Percentiles rank a stretch among this genome's conserved stretches.
phyloP scores from a whole-genome alignment of 2,113 vertebrate species.

The Actenoides lindsayi region DNA sequence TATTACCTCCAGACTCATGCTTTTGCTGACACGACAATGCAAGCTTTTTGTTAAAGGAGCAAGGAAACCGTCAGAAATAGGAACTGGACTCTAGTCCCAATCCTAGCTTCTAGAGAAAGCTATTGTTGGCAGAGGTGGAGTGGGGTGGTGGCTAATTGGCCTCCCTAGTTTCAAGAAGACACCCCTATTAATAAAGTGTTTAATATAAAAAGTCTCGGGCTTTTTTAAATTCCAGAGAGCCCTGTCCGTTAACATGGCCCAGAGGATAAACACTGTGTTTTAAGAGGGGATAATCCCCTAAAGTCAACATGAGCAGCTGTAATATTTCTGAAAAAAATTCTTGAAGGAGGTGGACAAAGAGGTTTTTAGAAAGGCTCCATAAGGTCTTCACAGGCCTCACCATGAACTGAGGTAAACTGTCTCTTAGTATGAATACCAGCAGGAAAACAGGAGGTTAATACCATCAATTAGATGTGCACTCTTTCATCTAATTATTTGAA shows the following conservation, averaged over 20 bases:
- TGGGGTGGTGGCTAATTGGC: rapidly evolving
- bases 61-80: not conserved
- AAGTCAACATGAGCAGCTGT: not conserved
- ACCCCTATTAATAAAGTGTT: not conserved
- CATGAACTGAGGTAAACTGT: not conserved
- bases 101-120: not conserved
- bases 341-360: not conserved
- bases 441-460: not conserved
- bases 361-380: not conserved
- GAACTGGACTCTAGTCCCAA: not conserved
- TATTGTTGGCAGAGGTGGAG: not conserved
- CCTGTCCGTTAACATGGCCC: not conserved
- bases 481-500: not conserved
- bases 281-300: not conserved
- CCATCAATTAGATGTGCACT: not conserved
- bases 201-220: not conserved
- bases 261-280: not conserved
- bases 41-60: not conserved
- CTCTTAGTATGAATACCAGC: not conserved
- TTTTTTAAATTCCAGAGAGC: not conserved
- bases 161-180: not conserved
- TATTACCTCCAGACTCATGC: not conserved
- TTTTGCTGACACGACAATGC: not conserved
- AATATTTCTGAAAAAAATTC: not conserved
- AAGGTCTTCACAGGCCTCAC: not conserved